Evolutionary conservation across 2,797 vertebrate species (phyloP), one percentile per base, ranked within the genome.

Genomic region (Ataeniobius toweri): DNA sequence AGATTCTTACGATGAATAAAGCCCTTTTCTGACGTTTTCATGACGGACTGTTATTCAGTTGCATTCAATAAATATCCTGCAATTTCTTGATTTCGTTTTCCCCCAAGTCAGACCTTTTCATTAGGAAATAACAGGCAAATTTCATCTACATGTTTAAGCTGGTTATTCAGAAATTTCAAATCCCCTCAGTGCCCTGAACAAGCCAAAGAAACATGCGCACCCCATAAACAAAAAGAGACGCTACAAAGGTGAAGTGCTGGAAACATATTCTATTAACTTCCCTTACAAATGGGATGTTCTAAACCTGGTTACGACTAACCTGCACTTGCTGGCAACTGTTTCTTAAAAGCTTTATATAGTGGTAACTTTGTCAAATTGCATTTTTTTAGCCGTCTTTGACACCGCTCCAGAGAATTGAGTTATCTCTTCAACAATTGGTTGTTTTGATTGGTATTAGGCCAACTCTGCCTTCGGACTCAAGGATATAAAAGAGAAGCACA

Each of bases 401-500:
- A 31, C n/a, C 22, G 48, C 75, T 75, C 82, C 24, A 80, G 83
- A 85, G 78, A 85, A 76, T 6, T 20, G 61, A 69, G 82, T 85
- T 79, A 80, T 83, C 78, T 44, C 51, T 78, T 79, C 77, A 72
- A 90, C 84, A 88, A 81, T 81, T 55, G 71, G 65, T 82, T 83
- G 81, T 87, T 90, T 89, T 85, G 84, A 83, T 83, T 84, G 82
- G 79, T 85, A 75, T 85, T 78, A 87, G 77, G 67, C 85, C 85
- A 84, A 85, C 56, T 70, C 67, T 1, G 7, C 83, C 83, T 84
- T 90, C 84, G 86, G 84, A 83, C 80, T 86, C 69, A 41, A 44
- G 73, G 78, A 80, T 86, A 84, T 89, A 80, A 90, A 91, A 90
- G 82, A 87, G 78, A 89, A 88, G 91, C 74, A 56, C 61, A 80